Percentiles rank a stretch among this genome's conserved stretches.
Conservation (phyloP, 2,888 invertebrate genomes). For the Lathronympha strigana region DNA sequence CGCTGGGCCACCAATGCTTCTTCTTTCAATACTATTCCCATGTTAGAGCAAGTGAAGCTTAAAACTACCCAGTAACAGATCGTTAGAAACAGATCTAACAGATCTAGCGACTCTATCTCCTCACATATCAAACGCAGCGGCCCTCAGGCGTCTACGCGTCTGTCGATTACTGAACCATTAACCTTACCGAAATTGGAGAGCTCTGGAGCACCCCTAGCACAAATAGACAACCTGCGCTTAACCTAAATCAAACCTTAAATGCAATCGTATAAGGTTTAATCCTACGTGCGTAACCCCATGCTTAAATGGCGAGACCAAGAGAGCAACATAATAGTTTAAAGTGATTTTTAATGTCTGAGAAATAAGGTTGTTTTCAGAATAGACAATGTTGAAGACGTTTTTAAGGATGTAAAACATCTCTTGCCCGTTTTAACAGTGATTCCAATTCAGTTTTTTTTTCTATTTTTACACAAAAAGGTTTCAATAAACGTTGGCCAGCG, state of each 20-base stretch:
- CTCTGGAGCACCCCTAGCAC: conserved; percentile 50
- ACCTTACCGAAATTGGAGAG: conserved; percentile 61
- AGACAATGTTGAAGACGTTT: conserved; percentile 51
- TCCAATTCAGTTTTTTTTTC: conserved; percentile 59
- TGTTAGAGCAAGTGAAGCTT: not conserved
- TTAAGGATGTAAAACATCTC: conserved; percentile 47
- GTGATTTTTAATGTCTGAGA: conserved; percentile 44
- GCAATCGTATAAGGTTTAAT: conserved; percentile 40
- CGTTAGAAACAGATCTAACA: not conserved
- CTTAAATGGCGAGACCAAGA: conserved; percentile 15
- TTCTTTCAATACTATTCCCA: too few species aligned
- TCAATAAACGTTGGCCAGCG: conserved; percentile 63
- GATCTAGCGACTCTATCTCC: conserved; percentile 45
- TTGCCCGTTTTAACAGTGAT: conserved; percentile 53
- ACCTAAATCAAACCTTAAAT: conserved; percentile 49
- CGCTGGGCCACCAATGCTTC: too few species aligned
- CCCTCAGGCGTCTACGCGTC: conserved; percentile 60
- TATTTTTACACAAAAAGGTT: conserved; percentile 53
- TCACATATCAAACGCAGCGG: conserved; percentile 72
- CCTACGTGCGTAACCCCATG: conserved; percentile 39
- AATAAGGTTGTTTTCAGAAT: conserved; percentile 49
- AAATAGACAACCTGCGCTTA: conserved; percentile 47
- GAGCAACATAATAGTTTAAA: conserved; percentile 39
- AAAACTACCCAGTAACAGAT: not conserved
- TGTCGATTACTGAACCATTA: conserved; percentile 77